Percentiles rank a stretch among this genome's conserved stretches.
phyloP scores from a whole-genome alignment of 2,888 invertebrate genomes.

The Idaea biselata region DNA sequence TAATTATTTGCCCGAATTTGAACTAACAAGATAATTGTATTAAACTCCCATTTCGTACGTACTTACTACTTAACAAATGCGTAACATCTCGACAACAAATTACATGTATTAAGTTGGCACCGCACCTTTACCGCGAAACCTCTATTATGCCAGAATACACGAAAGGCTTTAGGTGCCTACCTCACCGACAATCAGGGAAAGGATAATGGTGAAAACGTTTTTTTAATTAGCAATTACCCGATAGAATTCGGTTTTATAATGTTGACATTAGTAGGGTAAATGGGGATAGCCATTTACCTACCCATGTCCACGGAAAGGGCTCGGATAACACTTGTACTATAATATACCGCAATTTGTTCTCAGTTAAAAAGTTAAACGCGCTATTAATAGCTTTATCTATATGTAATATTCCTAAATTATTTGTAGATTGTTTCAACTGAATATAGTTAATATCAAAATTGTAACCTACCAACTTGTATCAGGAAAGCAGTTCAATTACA shows the following conservation, averaged over 20 bases:
- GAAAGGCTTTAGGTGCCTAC: slow-evolving; percentile 1
- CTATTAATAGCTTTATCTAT: neutral
- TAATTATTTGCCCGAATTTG: slow-evolving; percentile 13
- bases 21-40: slow-evolving; percentile 25
- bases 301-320: neutral
- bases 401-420: neutral
- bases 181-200: slow-evolving; percentile 3
- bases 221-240: neutral
- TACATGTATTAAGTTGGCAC: slow-evolving; percentile 18
- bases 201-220: neutral
- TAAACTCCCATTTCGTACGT: slow-evolving; percentile 12
- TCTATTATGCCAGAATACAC: slow-evolving; percentile 14
- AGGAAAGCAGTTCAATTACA: no score
- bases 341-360: neutral
- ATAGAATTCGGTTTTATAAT: neutral
- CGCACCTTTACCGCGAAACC: slow-evolving; percentile 16
- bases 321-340: neutral
- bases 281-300: neutral
- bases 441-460: neutral
- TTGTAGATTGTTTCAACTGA: neutral
- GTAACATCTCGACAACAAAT: slow-evolving; percentile 26
- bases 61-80: slow-evolving; percentile 24
- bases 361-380: neutral
- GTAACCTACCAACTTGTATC: no score
- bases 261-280: neutral